These are phyloP conservation scores for Drosophila eohydei DNA, from an alignment of 2,888 invertebrate genomes.

Conservation along the genomic window DNA sequence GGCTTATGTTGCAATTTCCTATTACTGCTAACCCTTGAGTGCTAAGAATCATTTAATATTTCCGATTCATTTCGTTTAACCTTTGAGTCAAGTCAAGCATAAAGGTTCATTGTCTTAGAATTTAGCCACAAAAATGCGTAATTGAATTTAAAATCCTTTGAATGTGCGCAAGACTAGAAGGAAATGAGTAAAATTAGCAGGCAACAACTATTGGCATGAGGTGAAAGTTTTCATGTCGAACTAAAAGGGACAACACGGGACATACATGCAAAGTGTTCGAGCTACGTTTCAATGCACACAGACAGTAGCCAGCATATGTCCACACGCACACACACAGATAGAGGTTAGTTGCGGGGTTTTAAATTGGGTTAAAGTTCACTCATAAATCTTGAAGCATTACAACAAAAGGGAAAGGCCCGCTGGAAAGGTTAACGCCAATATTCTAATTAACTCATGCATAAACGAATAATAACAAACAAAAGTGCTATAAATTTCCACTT, in stretches of 20 bases:
- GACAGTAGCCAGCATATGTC: conserved; percentile 36
- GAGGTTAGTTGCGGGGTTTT: background rate
- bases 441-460: conserved; percentile 81
- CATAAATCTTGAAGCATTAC: conserved; percentile 74
- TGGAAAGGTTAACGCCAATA: conserved; percentile 75
- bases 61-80: conserved; percentile 29
- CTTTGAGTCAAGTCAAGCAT: conserved; percentile 27
- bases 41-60: conserved; percentile 8
- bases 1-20: background rate
- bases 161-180: conserved; percentile 41
- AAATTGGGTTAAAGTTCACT: conserved; percentile 18
- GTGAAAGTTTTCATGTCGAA: conserved; percentile 28
- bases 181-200: conserved; percentile 63
- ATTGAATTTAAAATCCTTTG: conserved; percentile 57
- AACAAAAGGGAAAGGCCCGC: conserved; percentile 54
- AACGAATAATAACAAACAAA: conserved; percentile 81
- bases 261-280: conserved; percentile 38
- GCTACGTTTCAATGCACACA: conserved; percentile 58
- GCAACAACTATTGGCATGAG: conserved; percentile 36
- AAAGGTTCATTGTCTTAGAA: conserved; percentile 15
- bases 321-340: conserved; percentile 28
- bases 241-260: conserved; percentile 1
- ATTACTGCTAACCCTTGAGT: background rate
- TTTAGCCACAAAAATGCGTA: conserved; percentile 58
- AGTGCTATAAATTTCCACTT: conserved; percentile 82